Conservation (phyloP, 2,797 vertebrate species). For the Liasis olivaceus region DNA sequence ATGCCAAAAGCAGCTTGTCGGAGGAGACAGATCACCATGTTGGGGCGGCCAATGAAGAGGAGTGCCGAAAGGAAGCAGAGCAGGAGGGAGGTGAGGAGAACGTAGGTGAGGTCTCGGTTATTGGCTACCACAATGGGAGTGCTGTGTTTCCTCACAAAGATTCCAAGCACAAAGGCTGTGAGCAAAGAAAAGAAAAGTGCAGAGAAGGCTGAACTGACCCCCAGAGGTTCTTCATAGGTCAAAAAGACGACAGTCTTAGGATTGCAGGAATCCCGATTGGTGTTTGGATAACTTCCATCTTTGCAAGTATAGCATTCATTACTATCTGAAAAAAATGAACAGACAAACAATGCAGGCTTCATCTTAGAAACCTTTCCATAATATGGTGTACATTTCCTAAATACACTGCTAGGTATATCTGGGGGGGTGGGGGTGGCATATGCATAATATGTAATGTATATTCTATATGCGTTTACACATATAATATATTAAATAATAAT, state of each 20-base stretch:
- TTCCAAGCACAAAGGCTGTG: background rate
- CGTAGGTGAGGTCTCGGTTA: background rate
- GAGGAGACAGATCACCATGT: background rate
- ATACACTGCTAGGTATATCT: too few species aligned
- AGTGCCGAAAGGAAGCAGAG: background rate
- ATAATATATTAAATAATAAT: too few species aligned
- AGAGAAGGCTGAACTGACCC: background rate
- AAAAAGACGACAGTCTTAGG: background rate
- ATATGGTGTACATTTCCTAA: background rate
- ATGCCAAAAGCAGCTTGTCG: background rate
- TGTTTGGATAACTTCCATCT: background rate
- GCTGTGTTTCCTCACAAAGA: background rate
- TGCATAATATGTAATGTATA: too few species aligned
- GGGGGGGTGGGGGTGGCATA: too few species aligned
- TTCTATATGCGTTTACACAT: too few species aligned
- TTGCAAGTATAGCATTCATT: background rate
- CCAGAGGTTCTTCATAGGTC: background rate
- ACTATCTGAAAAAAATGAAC: background rate
- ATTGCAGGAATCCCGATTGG: background rate
- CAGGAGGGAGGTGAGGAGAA: background rate
- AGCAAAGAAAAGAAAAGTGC: background rate
- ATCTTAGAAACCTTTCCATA: background rate
- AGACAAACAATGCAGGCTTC: background rate
- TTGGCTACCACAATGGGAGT: background rate
- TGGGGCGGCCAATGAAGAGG: background rate